Base-by-base conservation (phyloP, 2,113 vertebrate species). In the Panthera leo region DNA sequence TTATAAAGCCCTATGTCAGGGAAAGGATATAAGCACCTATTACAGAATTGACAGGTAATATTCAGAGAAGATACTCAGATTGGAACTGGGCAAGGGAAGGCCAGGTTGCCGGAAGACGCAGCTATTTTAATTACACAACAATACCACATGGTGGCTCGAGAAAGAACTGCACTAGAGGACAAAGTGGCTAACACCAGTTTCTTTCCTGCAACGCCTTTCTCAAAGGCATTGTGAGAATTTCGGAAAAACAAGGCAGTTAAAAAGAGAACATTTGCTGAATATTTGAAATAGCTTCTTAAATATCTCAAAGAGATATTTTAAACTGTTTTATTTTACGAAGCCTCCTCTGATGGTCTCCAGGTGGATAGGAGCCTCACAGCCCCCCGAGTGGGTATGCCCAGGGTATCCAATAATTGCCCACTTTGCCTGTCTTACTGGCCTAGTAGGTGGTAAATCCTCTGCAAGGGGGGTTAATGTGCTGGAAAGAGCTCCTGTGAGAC, bases 131-230 rank as follows among this genome's bases (percentile, higher is more conserved):
- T 36, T 92, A 93, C 80, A 80, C 96, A 97, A 92, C 36, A 87
- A 83, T 87, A 96, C 97, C 96, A 95, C 95, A 61, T 0, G 79
- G 97, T 96, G 97, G 97, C 39, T 89, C 42, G 7, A 6, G 70
- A 34, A 68, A 95, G 95, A 97, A 96, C 36, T 95, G 83, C 95
- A 91, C 2, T 4, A 70, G 31, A 31, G 23, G 34, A 15, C 39
- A 7, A 85, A 83, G 36, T 7, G 4, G 63, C 53, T 39, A 48
- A 36, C 23, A 45, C 13, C 21, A 5, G 18, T 4, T 34, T 58
- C 21, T 14, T 27, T 11, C 21, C 10, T 5, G 9, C 16, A 48
- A 29, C 9, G 3, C 13, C 58, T 83, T 82, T 71, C 78, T 83
- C 31, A 25, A n/a, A 39, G 51, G n/a, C 18, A 39, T 4, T n/a